Percentiles rank a stretch among this genome's conserved stretches.
Conservation (phyloP, 2,797 vertebrate genomes). For the Epinephelus coioides region DNA sequence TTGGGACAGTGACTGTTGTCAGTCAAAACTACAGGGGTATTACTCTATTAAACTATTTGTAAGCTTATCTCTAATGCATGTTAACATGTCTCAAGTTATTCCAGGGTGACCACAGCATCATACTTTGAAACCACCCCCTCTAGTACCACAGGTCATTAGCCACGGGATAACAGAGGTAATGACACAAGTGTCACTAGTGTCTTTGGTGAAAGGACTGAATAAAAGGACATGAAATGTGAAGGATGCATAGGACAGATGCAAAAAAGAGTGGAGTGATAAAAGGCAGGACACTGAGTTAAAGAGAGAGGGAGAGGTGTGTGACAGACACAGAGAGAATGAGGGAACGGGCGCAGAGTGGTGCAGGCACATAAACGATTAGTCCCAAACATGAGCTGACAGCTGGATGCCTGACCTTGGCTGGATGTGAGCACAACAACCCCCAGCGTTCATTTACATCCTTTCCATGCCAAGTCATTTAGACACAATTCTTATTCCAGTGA, state of each 20-base stretch:
- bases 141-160: constrained; percentile 56
- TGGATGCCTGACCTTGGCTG: constrained; percentile 85
- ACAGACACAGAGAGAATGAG: constrained; percentile 76
- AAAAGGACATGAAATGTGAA: constrained; percentile 62
- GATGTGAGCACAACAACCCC: constrained; percentile 79
- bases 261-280: constrained; percentile 65
- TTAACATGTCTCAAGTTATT: constrained; percentile 35
- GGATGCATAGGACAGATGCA: constrained; percentile 64
- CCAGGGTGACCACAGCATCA: constrained; percentile 52
- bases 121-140: constrained; percentile 36
- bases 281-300: constrained; percentile 76
- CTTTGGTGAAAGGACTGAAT: constrained; percentile 47
- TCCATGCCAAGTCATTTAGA: constrained; percentile 88
- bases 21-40: background rate
- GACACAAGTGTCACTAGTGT: constrained; percentile 38
- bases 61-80: constrained; percentile 15
- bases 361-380: constrained; percentile 84
- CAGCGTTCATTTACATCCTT: constrained; percentile 85
- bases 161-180: constrained; percentile 46
- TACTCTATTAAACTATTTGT: too few species aligned
- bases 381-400: constrained; percentile 84
- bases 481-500: constrained; percentile 85
- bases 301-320: constrained; percentile 73
- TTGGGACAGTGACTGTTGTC: too few species aligned
- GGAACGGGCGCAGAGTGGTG: constrained; percentile 77